Evolutionary conservation across 1,140 invertebrate genomes (phyloP).

Genomic region (Sipha flava): DNA sequence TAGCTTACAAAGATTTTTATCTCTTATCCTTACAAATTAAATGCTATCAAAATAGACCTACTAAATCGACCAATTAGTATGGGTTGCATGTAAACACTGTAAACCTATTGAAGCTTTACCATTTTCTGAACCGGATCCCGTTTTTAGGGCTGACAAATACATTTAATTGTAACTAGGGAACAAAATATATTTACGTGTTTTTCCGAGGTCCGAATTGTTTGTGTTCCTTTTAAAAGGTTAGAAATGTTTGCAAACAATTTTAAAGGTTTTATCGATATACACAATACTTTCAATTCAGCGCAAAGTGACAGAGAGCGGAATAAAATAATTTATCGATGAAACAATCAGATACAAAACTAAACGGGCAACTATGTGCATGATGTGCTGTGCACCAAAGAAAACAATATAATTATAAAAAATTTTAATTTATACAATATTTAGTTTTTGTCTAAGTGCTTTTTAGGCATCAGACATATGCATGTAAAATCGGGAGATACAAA

Average conservation of each 20-base stretch:
- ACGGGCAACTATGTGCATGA: no score
- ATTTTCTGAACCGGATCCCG: not conserved
- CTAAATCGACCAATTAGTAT: conserved; percentile 5
- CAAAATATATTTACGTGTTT: not conserved
- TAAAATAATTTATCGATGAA: not conserved
- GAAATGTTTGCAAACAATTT: not conserved
- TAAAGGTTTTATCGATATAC: not conserved
- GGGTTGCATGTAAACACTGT: not conserved
- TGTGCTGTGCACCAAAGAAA: not conserved
- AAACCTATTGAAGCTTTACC: not conserved
- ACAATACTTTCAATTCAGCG: not conserved
- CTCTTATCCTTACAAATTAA: not conserved
- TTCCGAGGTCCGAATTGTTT: not conserved
- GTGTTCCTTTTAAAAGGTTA: not conserved
- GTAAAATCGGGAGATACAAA: not conserved
- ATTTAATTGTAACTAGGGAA: not conserved
- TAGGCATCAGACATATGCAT: not conserved
- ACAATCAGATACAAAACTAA: not conserved
- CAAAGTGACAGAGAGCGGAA: not conserved
- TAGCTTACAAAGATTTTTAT: not conserved
- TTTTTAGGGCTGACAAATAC: not conserved
- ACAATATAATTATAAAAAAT: not conserved
- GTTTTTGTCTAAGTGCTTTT: not conserved
- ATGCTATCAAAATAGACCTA: not conserved
- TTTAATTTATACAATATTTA: not conserved